Conservation (phyloP, 2,113 vertebrate genomes). For the Sorex fumeus region DNA sequence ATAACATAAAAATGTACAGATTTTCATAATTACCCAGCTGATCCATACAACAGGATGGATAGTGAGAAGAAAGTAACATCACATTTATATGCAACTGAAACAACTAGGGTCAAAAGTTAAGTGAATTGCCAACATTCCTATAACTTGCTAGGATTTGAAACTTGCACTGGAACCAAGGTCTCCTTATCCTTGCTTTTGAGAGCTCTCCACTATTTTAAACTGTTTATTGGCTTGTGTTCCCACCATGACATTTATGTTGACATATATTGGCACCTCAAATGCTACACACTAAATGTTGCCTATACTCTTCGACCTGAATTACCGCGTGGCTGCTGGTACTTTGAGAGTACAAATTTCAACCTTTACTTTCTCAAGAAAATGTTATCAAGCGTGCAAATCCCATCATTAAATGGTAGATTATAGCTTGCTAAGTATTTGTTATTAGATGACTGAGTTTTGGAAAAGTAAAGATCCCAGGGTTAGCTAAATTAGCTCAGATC, state of each 20-base stretch:
- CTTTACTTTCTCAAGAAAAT: not conserved
- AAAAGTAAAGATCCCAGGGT: constrained; percentile 25
- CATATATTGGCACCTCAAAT: constrained; percentile 61
- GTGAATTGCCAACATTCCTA: not conserved
- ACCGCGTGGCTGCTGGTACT: not conserved
- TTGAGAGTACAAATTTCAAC: constrained; percentile 41
- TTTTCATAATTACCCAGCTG: constrained; percentile 42
- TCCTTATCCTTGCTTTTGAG: constrained; percentile 29
- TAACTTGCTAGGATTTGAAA: not conserved
- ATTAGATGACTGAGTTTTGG: constrained; percentile 14
- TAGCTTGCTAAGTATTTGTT: not conserved
- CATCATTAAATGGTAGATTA: not conserved
- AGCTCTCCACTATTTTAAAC: constrained; percentile 54
- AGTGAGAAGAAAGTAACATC: not conserved
- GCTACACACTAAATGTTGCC: constrained; percentile 21
- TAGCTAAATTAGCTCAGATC: constrained; percentile 26
- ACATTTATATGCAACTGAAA: not conserved
- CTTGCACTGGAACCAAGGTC: constrained; percentile 40
- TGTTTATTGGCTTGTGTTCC: constrained; percentile 59
- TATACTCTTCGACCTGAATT: constrained; percentile 31
- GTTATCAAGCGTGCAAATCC: constrained; percentile 14
- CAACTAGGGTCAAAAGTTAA: constrained; percentile 24
- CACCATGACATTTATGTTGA: constrained; percentile 56
- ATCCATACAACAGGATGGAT: not conserved
- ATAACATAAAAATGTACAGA: not conserved